phyloP scores from a whole-genome alignment of 1,140 invertebrate species.

The Zaprionus davidi region DNA sequence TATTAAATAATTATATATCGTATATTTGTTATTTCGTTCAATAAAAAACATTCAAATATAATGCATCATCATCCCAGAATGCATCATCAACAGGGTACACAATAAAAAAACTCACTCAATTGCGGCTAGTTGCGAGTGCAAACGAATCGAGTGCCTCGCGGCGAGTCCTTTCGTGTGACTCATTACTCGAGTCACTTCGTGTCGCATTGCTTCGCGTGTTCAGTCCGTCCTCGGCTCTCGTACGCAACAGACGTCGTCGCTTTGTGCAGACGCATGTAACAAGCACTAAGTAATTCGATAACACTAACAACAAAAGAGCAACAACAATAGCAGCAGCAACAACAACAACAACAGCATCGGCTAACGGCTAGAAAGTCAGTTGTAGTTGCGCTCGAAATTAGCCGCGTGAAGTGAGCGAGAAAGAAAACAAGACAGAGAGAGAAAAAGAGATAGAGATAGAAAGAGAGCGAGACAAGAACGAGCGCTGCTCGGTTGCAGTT shows the following conservation, averaged over 20 bases:
- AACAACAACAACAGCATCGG: constrained; percentile 34
- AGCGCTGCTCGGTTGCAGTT: constrained; percentile 1
- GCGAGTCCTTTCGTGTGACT: constrained; percentile 39
- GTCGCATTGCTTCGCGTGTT: constrained; percentile 35
- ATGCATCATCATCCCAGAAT: too few species aligned
- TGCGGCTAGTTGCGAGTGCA: constrained; percentile 39
- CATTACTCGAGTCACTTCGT: constrained; percentile 18
- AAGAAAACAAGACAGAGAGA: neutral
- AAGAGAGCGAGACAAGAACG: neutral
- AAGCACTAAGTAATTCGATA: constrained; percentile 9
- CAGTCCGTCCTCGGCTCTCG: constrained; percentile 79
- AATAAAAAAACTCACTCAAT: constrained; percentile 15
- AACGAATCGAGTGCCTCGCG: constrained; percentile 15
- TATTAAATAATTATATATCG: too few species aligned
- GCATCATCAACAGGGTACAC: constrained; percentile 1
- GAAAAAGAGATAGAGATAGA: neutral
- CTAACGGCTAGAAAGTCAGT: constrained; percentile 43
- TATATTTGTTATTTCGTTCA: too few species aligned
- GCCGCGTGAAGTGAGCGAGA: constrained; percentile 22
- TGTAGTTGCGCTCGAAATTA: constrained; percentile 45
- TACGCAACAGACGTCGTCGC: constrained; percentile 68
- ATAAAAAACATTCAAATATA: too few species aligned
- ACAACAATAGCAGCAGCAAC: constrained; percentile 19
- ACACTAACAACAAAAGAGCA: constrained; percentile 21
- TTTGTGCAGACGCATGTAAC: constrained; percentile 31